phyloP scores from a whole-genome alignment of 2,113 vertebrate species.

The Ptychochromis oligacanthus region DNA sequence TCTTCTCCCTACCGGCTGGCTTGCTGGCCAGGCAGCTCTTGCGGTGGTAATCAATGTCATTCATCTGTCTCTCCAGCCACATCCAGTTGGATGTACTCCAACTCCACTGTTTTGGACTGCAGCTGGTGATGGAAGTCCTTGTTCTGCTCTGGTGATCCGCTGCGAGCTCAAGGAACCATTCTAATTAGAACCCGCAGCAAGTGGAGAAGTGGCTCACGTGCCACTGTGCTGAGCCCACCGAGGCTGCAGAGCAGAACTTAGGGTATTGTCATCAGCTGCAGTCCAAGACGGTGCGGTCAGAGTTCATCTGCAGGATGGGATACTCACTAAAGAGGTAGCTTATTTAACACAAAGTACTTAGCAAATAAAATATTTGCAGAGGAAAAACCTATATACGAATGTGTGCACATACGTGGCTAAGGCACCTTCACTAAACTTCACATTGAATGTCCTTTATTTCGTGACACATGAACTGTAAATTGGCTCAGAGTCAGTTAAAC shows the following conservation, averaged over 20 bases:
- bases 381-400: not conserved
- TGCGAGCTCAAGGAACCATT: not conserved
- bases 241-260: not conserved
- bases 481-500: not conserved
- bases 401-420: no score
- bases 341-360: not conserved
- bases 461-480: not conserved
- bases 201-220: not conserved
- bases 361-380: not conserved
- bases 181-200: not conserved
- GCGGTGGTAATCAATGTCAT: not conserved
- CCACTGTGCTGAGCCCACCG: no score
- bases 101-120: not conserved
- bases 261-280: not conserved
- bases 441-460: not conserved
- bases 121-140: not conserved
- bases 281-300: not conserved
- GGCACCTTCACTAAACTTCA: no score
- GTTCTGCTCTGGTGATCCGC: not conserved
- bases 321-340: rapidly evolving
- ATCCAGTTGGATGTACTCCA: not conserved
- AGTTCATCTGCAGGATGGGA: not conserved
- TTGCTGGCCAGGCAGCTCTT: not conserved
- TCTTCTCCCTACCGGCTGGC: not conserved
- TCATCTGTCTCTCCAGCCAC: not conserved